Evolutionary conservation across 2,113 vertebrate genomes (phyloP).

Genomic region (human): DNA sequence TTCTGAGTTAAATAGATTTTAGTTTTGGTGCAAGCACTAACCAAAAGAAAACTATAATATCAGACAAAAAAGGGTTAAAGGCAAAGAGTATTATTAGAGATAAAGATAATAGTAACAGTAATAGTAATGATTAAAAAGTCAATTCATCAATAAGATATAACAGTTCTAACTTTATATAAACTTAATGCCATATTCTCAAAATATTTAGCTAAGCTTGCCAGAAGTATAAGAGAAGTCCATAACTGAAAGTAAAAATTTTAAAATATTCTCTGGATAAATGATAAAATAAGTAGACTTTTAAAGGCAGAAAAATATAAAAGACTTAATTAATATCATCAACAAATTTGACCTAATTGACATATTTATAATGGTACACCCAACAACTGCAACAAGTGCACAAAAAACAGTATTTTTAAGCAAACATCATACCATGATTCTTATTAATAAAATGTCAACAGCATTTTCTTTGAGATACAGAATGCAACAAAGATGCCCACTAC

Average conservation of each 20-base stretch:
- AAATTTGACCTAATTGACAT: background rate
- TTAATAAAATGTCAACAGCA: constrained; percentile 8
- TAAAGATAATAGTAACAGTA: background rate
- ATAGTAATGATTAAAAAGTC: background rate
- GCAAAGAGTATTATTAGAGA: background rate
- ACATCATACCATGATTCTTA: background rate
- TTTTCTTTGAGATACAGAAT: background rate
- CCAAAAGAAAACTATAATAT: constrained; percentile 1
- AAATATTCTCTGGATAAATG: background rate
- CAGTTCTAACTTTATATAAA: background rate
- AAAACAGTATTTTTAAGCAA: constrained; percentile 21
- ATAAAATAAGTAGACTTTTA: background rate
- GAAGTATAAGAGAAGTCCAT: background rate
- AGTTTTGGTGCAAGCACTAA: background rate
- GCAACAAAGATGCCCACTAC: background rate
- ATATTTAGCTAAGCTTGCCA: background rate
- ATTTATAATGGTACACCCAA: background rate
- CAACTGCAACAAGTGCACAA: background rate
- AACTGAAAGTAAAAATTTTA: background rate
- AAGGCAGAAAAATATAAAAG: background rate
- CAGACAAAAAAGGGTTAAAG: background rate
- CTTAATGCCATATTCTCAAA: background rate
- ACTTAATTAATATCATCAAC: background rate
- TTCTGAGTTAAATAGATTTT: constrained; percentile 14
- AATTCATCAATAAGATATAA: background rate